Evolutionary conservation across 2,888 invertebrate genomes (phyloP), one percentile per base, ranked within the genome.

Genomic region (Tromatobia lineatoria): DNA sequence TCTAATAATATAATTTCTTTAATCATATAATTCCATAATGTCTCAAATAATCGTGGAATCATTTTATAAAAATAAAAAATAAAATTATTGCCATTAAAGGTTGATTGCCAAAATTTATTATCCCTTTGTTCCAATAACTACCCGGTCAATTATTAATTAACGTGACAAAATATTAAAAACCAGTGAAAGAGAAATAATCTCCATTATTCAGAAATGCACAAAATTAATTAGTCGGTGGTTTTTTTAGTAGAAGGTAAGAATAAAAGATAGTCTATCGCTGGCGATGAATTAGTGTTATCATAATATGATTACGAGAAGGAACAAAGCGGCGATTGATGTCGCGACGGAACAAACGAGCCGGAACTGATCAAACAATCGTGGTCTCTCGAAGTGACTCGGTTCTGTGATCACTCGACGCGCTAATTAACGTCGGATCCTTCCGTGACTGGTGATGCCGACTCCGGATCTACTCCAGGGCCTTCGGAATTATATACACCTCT

Each of bases 381-480:
- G 69, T 20, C 45, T 69, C 29, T 18, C 67, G 34, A 57, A 59
- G 73, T 38, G n/a, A 67, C 45, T 74, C 38, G 74, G 61, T 23
- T 67, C 71, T 59, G 38, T 42, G 83, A 78, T 85, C 66, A 59
- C 75, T 80, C 66, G 70, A 74, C 69, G 84, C 75, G 82, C 77
- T 85, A 86, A 82, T 86, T 84, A 80, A 85, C 80, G 80, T 82
- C 70, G 82, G 38, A 85, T 86, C 80, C 80, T 52, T 71, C 54
- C 76, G 79, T 70, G 82, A 66, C 70, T 66, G 70, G 57, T 38
- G 81, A 57, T 45, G 75, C 38, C 29, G 71, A 69, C 79, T 61
- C 61, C 75, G 75, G 71, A 84, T 78, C 78, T 78, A 74, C 76
- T 79, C 54, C 34, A 23, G 23, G 57, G 57, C 38, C 71, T 79